Base-by-base conservation (phyloP, 2,888 invertebrate genomes). In the Protodeltote pygarga region DNA sequence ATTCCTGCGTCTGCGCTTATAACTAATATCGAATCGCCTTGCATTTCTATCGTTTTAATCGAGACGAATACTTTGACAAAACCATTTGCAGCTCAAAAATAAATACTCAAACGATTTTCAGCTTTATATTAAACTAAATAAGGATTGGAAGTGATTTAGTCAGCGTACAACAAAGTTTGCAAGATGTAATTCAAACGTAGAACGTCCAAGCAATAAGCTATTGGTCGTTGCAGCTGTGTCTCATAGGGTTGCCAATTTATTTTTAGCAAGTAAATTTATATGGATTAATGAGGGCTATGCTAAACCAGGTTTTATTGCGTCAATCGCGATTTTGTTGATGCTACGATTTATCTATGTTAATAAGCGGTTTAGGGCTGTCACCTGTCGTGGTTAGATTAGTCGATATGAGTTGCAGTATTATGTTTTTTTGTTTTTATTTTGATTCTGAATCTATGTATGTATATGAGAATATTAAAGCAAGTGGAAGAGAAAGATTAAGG, bases 201-300 rank as follows among this genome's bases (percentile, higher is more conserved):
- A 77, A 77, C 74, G 82, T 82, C 81, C 84, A 76, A 83, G 85
- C 81, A 81, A 85, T 87, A 87, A 85, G 87, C 82, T 88, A 88
- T 86, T 82, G 83, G 82, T 62, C 65, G 73, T 59, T 83, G 86
- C 90, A 90, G 89, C 90, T 90, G 90, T 82, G 80, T 65, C 62
- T 51, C 55, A 68, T 79, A 89, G 89, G 90, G 89, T 75, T 90
- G 89, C 81, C 87, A 87, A 83, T 68, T 78, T 89, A 89, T 89
- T 82, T 89, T 82, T 85, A 85, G 87, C 79, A 74, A 62, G 74
- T 75, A 77, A 81, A 87, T 87, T 82, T 84, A 81, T 83, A 77
- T 72, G 79, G 85, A 87, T 87, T 87, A 87, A 81, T 82, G 62
- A 71, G 68, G 66, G 72, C 68, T 63, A 73, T 79, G 77, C 73